phyloP scores from a whole-genome alignment of 2,797 vertebrate species.

The Champsocephalus gunnari region DNA sequence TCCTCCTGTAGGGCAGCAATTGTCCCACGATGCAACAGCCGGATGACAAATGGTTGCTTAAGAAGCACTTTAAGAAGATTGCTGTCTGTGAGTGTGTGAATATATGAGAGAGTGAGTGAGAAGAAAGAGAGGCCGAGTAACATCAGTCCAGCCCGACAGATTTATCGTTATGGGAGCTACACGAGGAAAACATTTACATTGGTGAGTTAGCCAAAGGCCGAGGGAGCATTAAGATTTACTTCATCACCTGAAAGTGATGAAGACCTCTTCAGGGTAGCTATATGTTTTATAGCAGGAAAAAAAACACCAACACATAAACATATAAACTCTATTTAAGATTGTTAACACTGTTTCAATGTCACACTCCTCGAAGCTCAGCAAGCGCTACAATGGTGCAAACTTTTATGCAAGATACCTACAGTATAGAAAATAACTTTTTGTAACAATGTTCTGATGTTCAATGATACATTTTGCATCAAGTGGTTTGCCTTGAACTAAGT shows the following conservation, averaged over 20 bases:
- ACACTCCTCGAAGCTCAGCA: not conserved
- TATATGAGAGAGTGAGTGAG: constrained; percentile 59
- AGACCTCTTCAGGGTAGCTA: constrained; percentile 15
- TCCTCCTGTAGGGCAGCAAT: constrained; percentile 41
- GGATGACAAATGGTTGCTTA: constrained; percentile 78
- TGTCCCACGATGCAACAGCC: constrained; percentile 61
- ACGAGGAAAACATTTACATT: constrained; percentile 69
- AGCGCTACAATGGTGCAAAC: not conserved
- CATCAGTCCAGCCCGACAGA: constrained; percentile 67
- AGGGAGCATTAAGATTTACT: constrained; percentile 59
- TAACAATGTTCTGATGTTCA: not conserved
- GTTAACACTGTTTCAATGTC: not conserved
- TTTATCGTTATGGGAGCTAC: constrained; percentile 74
- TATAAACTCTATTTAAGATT: not conserved
- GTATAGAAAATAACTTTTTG: not conserved
- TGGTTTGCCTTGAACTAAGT: constrained; percentile 16
- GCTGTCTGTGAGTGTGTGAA: constrained; percentile 49
- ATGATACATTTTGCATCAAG: not conserved
- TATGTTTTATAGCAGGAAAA: constrained; percentile 33
- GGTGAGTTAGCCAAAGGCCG: constrained; percentile 39
- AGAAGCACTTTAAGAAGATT: constrained; percentile 80
- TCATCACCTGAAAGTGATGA: constrained; percentile 50
- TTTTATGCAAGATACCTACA: too few relatives aligned
- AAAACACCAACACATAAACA: not conserved
- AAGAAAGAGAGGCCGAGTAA: constrained; percentile 60